phyloP scores from a whole-genome alignment of 2,797 vertebrate species.

The Syngnathus acus region DNA sequence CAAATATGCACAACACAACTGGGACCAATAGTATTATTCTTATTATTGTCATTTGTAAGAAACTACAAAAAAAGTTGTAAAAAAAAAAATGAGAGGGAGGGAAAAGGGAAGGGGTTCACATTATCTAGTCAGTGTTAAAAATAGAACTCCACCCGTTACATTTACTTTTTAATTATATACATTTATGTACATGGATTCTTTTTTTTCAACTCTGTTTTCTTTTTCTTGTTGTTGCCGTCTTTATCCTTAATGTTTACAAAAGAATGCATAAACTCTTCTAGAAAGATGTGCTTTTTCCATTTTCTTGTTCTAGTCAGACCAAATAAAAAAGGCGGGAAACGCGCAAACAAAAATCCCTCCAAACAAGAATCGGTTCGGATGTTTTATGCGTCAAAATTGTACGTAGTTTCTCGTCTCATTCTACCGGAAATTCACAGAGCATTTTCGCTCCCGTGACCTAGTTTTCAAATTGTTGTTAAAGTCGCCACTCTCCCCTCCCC shows the following conservation, averaged over 20 bases:
- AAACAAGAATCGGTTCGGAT: neutral
- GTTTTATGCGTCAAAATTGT: neutral
- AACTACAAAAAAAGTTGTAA: constrained; percentile 54
- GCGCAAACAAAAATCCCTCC: neutral
- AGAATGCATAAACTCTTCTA: constrained; percentile 75
- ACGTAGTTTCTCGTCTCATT: too few species aligned
- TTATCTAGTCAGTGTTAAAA: constrained; percentile 84
- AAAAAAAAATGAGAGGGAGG: constrained; percentile 39
- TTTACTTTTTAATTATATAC: constrained; percentile 77
- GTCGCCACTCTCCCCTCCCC: neutral
- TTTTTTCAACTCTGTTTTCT: constrained; percentile 67
- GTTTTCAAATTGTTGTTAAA: neutral
- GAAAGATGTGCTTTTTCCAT: constrained; percentile 76
- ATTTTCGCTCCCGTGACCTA: neutral
- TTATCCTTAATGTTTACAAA: constrained; percentile 71
- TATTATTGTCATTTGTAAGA: constrained; percentile 32
- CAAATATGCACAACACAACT: constrained; percentile 66
- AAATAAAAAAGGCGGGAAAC: constrained; percentile 24
- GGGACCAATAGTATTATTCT: constrained; percentile 36
- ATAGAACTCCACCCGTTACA: constrained; percentile 79
- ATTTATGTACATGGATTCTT: constrained; percentile 72
- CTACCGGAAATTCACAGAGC: neutral
- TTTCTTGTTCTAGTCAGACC: constrained; percentile 35
- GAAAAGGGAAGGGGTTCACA: constrained; percentile 63
- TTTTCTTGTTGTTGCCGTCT: constrained; percentile 65